Percentiles rank a stretch among this genome's conserved stretches.
These are phyloP conservation scores for Epinephelus coioides DNA, from an alignment of 2,797 vertebrate species.

Conservation along the genomic window DNA sequence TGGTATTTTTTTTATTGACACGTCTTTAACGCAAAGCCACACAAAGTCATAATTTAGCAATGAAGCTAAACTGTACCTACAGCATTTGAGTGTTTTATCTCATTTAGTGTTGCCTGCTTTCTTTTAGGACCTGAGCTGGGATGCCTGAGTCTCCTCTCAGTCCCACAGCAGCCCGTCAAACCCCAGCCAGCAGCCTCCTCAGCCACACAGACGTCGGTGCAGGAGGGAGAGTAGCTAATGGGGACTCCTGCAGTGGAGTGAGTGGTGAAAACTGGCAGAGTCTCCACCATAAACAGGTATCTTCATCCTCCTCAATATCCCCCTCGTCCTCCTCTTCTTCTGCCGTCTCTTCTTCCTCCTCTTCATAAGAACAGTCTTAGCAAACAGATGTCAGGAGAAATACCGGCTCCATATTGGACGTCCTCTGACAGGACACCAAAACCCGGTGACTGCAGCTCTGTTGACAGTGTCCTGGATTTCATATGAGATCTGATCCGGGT, in stretches of 20 bases:
- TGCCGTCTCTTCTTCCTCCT: slow-evolving; percentile 22
- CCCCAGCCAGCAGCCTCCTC: slow-evolving; percentile 73
- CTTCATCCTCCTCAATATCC: slow-evolving; percentile 29
- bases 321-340: slow-evolving; percentile 22
- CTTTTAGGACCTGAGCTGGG: slow-evolving; percentile 51
- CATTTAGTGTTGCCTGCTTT: slow-evolving; percentile 35
- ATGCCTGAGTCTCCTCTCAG: slow-evolving; percentile 81
- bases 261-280: slow-evolving; percentile 70
- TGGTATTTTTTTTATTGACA: neutral
- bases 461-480: slow-evolving; percentile 94
- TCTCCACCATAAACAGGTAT: slow-evolving; percentile 77
- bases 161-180: slow-evolving; percentile 73
- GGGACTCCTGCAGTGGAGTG: slow-evolving; percentile 69
- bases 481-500: slow-evolving; percentile 93
- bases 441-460: slow-evolving; percentile 83
- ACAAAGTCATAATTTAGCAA: slow-evolving; percentile 8
- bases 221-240: slow-evolving; percentile 64
- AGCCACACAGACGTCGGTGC: slow-evolving; percentile 60
- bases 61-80: slow-evolving; percentile 9
- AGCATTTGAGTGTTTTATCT: slow-evolving; percentile 11
- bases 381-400: slow-evolving; percentile 60
- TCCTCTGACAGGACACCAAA: slow-evolving; percentile 59
- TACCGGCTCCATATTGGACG: slow-evolving; percentile 51
- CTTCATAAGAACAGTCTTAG: slow-evolving; percentile 49
- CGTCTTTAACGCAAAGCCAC: neutral